These are phyloP conservation scores for Polietes domitor DNA, from an alignment of 2,888 invertebrate genomes.

Conservation along the genomic window DNA sequence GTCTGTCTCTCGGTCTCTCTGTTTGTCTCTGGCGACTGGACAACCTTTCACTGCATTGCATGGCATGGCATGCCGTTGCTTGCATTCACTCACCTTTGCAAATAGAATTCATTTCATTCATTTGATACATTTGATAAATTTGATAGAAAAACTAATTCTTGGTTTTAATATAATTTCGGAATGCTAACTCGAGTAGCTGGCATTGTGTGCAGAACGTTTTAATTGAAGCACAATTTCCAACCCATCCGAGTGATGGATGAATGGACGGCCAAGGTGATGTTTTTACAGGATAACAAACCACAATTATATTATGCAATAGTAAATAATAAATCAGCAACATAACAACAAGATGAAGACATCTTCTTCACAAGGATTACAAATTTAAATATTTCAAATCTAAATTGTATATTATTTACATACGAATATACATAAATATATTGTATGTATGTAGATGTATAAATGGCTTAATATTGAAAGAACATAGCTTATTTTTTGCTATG, in stretches of 20 bases:
- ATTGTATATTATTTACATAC: too few relatives aligned
- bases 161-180: constrained; percentile 24
- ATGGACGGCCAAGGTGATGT: background rate
- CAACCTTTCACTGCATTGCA: background rate
- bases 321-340: constrained; percentile 9
- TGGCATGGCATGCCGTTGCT: background rate
- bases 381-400: background rate
- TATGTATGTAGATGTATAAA: too few relatives aligned
- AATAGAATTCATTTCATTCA: background rate
- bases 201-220: constrained; percentile 9
- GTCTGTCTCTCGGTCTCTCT: too few relatives aligned
- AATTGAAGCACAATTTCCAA: constrained; percentile 13
- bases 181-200: background rate
- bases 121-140: constrained; percentile 11
- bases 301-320: constrained; percentile 23
- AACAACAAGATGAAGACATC: background rate
- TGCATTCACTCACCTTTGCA: background rate
- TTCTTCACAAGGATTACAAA: constrained; percentile 7
- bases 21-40: too few relatives aligned
- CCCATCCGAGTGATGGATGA: constrained; percentile 10
- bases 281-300: constrained; percentile 32
- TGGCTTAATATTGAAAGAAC: too few relatives aligned
- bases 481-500: too few relatives aligned
- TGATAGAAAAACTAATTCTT: constrained; percentile 20
- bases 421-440: too few relatives aligned